phyloP scores from a whole-genome alignment of 2,113 vertebrate species.

The Rhagologus leucostigma region DNA sequence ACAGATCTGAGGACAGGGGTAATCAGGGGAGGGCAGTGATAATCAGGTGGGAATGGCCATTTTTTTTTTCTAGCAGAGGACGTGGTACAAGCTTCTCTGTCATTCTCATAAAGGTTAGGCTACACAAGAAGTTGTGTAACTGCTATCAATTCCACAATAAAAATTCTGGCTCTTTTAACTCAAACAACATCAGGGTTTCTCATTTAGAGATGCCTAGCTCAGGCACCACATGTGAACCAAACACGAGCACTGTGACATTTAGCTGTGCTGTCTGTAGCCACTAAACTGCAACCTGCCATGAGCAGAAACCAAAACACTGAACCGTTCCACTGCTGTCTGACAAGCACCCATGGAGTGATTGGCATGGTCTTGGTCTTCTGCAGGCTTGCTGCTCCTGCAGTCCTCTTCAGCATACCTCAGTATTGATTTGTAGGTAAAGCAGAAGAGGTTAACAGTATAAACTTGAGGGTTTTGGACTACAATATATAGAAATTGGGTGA shows the following conservation, averaged over 20 bases:
- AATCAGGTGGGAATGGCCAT: not conserved
- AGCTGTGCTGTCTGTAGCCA: not conserved
- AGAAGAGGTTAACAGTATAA: not conserved
- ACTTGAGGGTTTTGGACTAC: not conserved
- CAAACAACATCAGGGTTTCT: not conserved
- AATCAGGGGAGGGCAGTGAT: not conserved
- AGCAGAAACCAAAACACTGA: not conserved
- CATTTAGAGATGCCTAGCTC: not conserved
- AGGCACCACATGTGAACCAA: not conserved
- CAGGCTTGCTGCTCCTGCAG: not conserved
- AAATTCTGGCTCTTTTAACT: not conserved
- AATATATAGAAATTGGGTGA: not conserved
- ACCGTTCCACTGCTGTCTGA: not conserved
- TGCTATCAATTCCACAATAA: not conserved
- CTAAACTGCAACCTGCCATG: not conserved
- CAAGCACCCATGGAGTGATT: not conserved
- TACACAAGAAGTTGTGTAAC: not conserved
- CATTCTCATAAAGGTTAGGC: not conserved
- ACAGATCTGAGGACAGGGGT: not conserved
- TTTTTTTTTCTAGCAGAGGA: not conserved
- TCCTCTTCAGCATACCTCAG: not conserved
- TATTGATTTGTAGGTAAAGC: not conserved
- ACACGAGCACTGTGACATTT: not conserved
- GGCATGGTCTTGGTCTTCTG: not conserved
- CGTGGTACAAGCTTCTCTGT: not conserved